A percentile compares a stretch with the other conserved stretches of the same genome.
Conservation (phyloP, 2,797 vertebrate species). For the Phalloptychus januarius region DNA sequence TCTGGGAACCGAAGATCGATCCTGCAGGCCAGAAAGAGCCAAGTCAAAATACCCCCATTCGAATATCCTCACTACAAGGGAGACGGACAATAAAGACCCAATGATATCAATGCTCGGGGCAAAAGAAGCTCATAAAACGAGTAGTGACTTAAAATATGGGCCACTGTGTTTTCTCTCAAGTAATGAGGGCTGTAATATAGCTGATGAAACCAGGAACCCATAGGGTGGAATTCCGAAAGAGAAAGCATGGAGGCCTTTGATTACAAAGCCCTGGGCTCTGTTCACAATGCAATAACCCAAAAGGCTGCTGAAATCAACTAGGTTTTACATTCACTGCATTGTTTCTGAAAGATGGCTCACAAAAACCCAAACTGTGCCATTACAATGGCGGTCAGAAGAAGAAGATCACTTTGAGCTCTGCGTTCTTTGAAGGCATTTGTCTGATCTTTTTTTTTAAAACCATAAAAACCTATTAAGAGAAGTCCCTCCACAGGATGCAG, state of each 20-base stretch:
- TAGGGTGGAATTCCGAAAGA: conserved; percentile 64
- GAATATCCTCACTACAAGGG: conserved; percentile 45
- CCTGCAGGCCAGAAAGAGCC: conserved; percentile 9
- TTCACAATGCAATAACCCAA: conserved; percentile 68
- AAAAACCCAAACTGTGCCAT: conserved; percentile 22
- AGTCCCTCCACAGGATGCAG: conserved; percentile 37
- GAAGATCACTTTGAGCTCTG: conserved; percentile 33
- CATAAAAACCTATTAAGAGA: conserved; percentile 43
- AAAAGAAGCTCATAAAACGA: conserved; percentile 78
- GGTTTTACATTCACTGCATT: conserved; percentile 47
- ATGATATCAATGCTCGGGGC: conserved; percentile 72
- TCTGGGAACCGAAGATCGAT: conserved; percentile 7
- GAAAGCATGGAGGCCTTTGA: conserved; percentile 69
- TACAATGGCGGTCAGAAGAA: conserved; percentile 9
- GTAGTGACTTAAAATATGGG: conserved; percentile 71
- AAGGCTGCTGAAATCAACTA: conserved; percentile 64
- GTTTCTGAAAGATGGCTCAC: conserved; percentile 26
- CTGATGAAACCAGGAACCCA: conserved; percentile 72
- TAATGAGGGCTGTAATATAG: conserved; percentile 77
- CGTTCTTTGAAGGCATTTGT: conserved; percentile 43
- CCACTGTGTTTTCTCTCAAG: conserved; percentile 62
- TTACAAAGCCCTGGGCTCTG: conserved; percentile 68
- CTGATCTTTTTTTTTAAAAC: conserved; percentile 19
- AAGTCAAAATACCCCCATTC: conserved; percentile 49
- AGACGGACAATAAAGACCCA: conserved; percentile 69